Base-by-base conservation (phyloP, 1,140 invertebrate species). In the Thaumatotibia leucotreta region DNA sequence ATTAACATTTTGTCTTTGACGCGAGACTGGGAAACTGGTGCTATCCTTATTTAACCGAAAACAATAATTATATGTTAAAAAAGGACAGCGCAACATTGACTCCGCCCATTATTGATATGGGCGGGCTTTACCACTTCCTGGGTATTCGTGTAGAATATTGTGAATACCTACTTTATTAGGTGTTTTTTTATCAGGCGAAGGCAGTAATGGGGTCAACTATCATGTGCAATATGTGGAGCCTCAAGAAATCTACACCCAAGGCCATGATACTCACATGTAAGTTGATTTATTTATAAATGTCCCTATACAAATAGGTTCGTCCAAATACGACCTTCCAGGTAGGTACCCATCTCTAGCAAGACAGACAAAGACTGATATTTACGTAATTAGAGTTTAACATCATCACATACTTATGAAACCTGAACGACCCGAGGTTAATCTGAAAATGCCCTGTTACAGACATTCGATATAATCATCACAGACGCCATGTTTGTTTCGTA, bases 221-320 rank as follows among this genome's bases (percentile, higher is more conserved):
- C 94, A 95, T 81, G 93, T 95, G 70, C 94, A 95, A 83, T 95
- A 95, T 92, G 93, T 95, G 64, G 94, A 95, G 80, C 93, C 93
- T 4, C 89, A 92, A 64, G 93, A 91, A 82, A 93, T 92, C 61
- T 94, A 87, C 86, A 92, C 86, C 74, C 94, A 89, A 80, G 90
- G 75, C 69, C 89, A 85, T 69, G 93, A 94, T 83, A 82, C 92
- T 52, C 94, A 95, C 91, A 94, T 95, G 94, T 95, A 89, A 94
- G 93, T 91, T 52, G 45, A 35, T 27, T 45, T 49, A 17, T n/a
- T n/a, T n/a, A n/a, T n/a, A n/a, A n/a, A n/a, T n/a, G n/a, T n/a
- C n/a, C n/a, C n/a, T n/a, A n/a, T n/a, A n/a, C n/a, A n/a, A n/a
- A n/a, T n/a, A n/a, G n/a, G n/a, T n/a, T n/a, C n/a, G n/a, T n/a